Evolutionary conservation across 1,140 invertebrate species (phyloP), one percentile per base, ranked within the genome.

Genomic region (Chironomus striatipennis): DNA sequence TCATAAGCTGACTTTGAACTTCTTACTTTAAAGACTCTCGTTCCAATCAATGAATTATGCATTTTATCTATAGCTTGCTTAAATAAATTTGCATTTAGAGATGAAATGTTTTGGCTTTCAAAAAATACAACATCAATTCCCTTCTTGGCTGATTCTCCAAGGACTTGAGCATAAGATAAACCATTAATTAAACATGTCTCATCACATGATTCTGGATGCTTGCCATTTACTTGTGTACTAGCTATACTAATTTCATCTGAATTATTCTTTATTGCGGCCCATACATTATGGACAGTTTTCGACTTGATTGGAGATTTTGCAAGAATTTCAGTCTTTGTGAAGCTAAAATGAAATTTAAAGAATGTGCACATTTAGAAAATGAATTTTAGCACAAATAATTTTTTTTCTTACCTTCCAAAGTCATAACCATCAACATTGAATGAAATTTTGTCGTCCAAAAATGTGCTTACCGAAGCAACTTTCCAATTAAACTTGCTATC

Each of bases 61-160:
- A 70, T 20, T 20, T 20, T 70, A 18, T 70, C 18, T 6, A 70
- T 70, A 21, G 17, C 18, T 7, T 18, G 7, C 6, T 70, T 20
- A 21, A 70, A 21, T 6, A 18, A 6, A 8, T 70, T 18, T 6
- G n/a, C n/a, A 70, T 70, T 8, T 6, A 9, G 6, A 18, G n/a
- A 57, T 12, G 9, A 10, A n/a, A 57, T 10, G 2, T 57, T 7
- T 57, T 57, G n/a, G n/a, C 47, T 57, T 57, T 70, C 65, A 12
- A 70, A 70, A 70, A 20, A 70, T 17, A 70, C 17, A 70, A 70
- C 65, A 70, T 70, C 65, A 20, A 18, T 18, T 18, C 65, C 65
- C 9, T 18, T 21, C 10, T 70, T 18, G 10, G 65, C n/a, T 10
- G 65, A 20, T 20, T 70, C 20, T 18, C 65, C 65, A 7, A 70